Percentiles rank a stretch among this genome's conserved stretches.
These are phyloP conservation scores for Choreutis nemorana DNA, from an alignment of 2,888 invertebrate species.

Conservation along the genomic window DNA sequence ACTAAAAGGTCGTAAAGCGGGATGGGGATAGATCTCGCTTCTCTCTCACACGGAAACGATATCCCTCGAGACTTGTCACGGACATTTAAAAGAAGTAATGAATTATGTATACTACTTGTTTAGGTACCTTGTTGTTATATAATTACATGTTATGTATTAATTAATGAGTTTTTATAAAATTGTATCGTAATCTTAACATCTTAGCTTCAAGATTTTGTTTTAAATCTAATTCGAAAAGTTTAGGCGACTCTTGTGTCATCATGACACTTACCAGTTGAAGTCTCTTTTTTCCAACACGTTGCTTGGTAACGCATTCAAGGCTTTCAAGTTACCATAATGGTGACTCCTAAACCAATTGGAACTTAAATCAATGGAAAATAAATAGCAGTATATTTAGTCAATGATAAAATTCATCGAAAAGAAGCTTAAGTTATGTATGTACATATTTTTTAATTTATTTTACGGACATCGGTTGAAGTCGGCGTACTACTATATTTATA, in stretches of 20 bases:
- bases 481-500: too few relatives aligned
- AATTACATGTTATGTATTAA: constrained; percentile 2
- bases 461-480: too few relatives aligned
- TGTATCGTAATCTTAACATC: neutral
- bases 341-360: too few relatives aligned
- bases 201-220: constrained; percentile 1
- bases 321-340: too few relatives aligned
- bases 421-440: too few relatives aligned
- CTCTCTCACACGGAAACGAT: constrained; percentile 12
- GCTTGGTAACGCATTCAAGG: too few relatives aligned
- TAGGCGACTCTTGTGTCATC: neutral
- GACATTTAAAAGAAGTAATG: constrained; percentile 13
- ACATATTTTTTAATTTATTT: too few relatives aligned
- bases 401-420: too few relatives aligned
- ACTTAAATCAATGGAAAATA: too few relatives aligned
- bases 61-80: constrained; percentile 10
- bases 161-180: constrained; percentile 2
- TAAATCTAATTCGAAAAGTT: constrained; percentile 1
- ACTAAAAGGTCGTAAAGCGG: constrained; percentile 53
- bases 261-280: neutral
- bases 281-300: too few relatives aligned
- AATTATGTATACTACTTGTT: constrained; percentile 8
- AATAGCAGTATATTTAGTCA: too few relatives aligned
- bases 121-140: constrained; percentile 5
- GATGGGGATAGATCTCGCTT: constrained; percentile 12